These are phyloP conservation scores for Tangara arthus DNA, from an alignment of 2,797 vertebrate species.

Conservation along the genomic window DNA sequence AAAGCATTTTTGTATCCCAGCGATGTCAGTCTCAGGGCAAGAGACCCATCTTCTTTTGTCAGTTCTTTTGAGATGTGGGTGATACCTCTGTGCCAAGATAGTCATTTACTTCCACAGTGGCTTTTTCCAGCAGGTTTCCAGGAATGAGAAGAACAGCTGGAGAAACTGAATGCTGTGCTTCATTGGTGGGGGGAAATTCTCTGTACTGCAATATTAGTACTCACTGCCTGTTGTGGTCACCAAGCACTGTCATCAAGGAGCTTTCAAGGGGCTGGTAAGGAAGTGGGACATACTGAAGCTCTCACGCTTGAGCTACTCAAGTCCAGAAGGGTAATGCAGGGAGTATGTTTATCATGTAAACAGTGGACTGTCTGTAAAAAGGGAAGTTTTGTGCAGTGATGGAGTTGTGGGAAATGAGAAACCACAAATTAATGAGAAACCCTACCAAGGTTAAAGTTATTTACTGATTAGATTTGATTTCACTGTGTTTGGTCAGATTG, in stretches of 20 bases:
- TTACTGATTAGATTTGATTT: conserved; percentile 52
- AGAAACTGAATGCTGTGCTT: conserved; percentile 68
- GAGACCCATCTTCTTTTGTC: not conserved
- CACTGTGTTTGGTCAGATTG: not conserved
- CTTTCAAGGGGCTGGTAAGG: conserved; percentile 70
- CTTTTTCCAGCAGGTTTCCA: conserved; percentile 67
- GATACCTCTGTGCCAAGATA: not conserved
- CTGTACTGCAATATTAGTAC: conserved; percentile 67
- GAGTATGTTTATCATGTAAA: conserved; percentile 64
- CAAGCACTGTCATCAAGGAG: conserved; percentile 66
- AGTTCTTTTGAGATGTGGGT: not conserved
- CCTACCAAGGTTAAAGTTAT: conserved; percentile 7
- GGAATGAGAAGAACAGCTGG: conserved; percentile 69
- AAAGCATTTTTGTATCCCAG: not conserved
- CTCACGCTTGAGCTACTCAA: conserved; percentile 65
- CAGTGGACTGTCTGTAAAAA: conserved; percentile 28
- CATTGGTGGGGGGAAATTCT: conserved; percentile 69
- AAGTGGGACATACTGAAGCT: conserved; percentile 68
- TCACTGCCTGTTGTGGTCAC: conserved; percentile 71
- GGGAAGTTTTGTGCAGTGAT: conserved; percentile 30
- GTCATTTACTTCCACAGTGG: conserved; percentile 11
- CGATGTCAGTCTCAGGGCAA: not conserved
- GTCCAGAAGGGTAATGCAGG: conserved; percentile 57
- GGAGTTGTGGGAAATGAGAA: conserved; percentile 48
- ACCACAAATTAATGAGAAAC: conserved; percentile 36